Conservation (phyloP, 2,113 vertebrate genomes). For the Pseudolaguvia tuberculata region DNA sequence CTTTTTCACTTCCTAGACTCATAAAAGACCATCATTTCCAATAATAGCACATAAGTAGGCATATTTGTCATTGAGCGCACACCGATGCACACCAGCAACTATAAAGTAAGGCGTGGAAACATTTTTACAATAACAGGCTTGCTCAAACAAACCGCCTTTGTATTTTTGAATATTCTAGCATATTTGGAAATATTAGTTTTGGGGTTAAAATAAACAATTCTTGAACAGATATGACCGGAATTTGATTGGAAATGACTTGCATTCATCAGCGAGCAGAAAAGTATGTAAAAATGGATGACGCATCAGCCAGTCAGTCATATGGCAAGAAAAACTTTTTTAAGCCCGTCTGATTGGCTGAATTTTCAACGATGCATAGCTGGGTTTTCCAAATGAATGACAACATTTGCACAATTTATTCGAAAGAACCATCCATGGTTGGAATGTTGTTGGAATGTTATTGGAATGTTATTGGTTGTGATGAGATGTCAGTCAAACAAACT, state of each 20-base stretch:
- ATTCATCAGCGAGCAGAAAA: background rate
- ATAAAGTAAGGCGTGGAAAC: background rate
- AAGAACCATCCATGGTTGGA: too few relatives aligned
- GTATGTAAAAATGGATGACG: background rate
- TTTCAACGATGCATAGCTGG: too few relatives aligned
- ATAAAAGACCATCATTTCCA: conserved; percentile 10
- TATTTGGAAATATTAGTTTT: background rate
- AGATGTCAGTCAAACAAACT: too few relatives aligned
- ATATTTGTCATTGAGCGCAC: background rate
- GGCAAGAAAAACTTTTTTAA: background rate
- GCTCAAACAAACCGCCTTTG: background rate
- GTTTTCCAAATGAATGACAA: too few relatives aligned
- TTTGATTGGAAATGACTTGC: background rate
- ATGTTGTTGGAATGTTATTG: too few relatives aligned
- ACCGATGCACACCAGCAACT: background rate
- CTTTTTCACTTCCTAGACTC: conserved; percentile 7
- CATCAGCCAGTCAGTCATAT: too few relatives aligned
- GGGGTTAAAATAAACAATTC: background rate
- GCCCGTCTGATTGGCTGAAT: background rate
- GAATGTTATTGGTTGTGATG: too few relatives aligned
- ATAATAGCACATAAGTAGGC: conserved; percentile 7
- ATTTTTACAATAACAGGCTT: background rate
- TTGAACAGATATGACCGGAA: background rate
- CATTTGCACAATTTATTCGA: too few relatives aligned
- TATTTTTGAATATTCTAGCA: background rate